These are phyloP conservation scores for Cephonodes hylas DNA, from an alignment of 2,888 invertebrate genomes.

Conservation along the genomic window DNA sequence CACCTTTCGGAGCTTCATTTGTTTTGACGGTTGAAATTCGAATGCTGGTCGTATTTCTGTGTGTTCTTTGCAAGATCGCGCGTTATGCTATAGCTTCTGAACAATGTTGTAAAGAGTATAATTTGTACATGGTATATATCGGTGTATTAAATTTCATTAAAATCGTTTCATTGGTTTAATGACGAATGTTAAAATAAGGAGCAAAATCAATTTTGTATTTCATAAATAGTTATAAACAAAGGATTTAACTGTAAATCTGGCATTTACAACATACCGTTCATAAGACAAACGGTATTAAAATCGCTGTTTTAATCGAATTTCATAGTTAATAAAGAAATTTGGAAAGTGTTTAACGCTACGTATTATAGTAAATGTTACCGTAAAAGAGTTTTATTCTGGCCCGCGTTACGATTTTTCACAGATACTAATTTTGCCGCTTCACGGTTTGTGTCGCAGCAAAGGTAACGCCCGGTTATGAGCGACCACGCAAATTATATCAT, in stretches of 20 bases:
- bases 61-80: no score
- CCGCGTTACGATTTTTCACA: constrained; percentile 21
- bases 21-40: background rate
- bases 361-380: constrained; percentile 21
- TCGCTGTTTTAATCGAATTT: background rate
- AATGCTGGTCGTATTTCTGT: background rate
- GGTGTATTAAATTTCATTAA: no score
- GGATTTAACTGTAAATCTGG: no score
- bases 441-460: constrained; percentile 37
- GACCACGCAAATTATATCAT: constrained; percentile 62
- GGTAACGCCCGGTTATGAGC: constrained; percentile 38
- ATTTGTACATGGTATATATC: no score
- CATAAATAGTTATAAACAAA: no score
- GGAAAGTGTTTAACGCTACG: constrained; percentile 15
- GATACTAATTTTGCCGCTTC: constrained; percentile 41
- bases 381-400: constrained; percentile 29
- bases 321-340: constrained; percentile 14
- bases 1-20: background rate
- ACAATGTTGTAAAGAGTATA: no score
- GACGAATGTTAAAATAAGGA: no score
- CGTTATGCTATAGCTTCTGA: no score
- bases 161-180: no score
- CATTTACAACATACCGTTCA: no score
- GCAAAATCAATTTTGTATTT: no score
- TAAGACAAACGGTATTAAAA: background rate